Evolutionary conservation across 2,113 vertebrate species (phyloP).

Genomic region (Ptilorrhoa leucosticta): DNA sequence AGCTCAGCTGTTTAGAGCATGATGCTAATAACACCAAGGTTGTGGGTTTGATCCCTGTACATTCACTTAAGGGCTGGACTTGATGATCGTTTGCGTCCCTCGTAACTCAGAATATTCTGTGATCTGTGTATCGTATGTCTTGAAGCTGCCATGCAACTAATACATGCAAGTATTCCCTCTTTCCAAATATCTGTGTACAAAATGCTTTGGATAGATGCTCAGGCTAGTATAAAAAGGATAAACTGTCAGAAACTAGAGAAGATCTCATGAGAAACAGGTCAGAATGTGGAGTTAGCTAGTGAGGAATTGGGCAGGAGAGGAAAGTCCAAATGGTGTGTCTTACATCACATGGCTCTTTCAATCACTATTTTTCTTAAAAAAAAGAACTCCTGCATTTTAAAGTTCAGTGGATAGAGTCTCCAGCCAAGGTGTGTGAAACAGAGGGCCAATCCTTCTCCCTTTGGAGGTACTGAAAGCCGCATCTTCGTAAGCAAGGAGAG

Average conservation of each 20-base stretch:
- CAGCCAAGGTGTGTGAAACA: not conserved
- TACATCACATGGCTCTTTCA: not conserved
- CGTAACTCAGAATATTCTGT: not conserved
- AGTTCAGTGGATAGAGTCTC: not conserved
- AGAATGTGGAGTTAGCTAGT: not conserved
- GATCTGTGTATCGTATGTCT: not conserved
- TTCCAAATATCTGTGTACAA: not conserved
- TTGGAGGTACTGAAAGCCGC: not conserved
- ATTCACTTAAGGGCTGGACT: not conserved
- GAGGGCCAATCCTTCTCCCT: not conserved
- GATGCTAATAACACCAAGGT: not conserved
- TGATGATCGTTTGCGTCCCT: rapidly evolving
- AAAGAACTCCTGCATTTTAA: not conserved
- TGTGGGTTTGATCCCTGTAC: not conserved
- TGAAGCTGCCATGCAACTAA: not conserved
- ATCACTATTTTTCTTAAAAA: not conserved
- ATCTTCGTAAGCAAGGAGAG: not conserved
- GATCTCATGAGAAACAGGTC: not conserved
- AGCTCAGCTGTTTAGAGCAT: not conserved
- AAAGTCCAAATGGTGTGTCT: not conserved
- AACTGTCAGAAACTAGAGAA: not conserved
- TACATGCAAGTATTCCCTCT: not conserved
- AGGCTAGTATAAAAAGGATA: not conserved
- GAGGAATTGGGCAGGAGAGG: not conserved
- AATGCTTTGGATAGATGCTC: not conserved